These are phyloP conservation scores for Miniopterus natalensis DNA, from an alignment of 2,113 vertebrate genomes.

Conservation along the genomic window DNA sequence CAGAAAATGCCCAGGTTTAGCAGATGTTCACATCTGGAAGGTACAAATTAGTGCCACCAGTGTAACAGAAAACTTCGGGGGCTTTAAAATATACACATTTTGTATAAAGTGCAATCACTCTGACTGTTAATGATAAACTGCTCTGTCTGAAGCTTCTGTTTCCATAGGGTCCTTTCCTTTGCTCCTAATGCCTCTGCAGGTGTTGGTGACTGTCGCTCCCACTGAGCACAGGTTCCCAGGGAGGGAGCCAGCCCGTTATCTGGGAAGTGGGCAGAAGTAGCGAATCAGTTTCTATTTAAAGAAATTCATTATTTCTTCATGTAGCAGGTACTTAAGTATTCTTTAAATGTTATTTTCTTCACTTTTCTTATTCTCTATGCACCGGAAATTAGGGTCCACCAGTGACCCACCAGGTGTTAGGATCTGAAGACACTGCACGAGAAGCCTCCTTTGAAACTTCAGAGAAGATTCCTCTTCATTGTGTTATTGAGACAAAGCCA, in stretches of 20 bases:
- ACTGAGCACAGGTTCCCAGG: not conserved
- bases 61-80: constrained; percentile 36
- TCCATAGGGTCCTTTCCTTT: not conserved
- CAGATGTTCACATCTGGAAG: constrained; percentile 1
- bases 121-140: not conserved
- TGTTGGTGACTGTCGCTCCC: not conserved
- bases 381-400: not conserved
- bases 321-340: not conserved
- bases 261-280: not conserved
- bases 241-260: not conserved
- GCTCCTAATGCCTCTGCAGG: constrained; percentile 24
- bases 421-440: not conserved
- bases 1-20: not conserved
- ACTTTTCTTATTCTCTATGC: not conserved
- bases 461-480: not conserved
- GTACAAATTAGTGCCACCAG: constrained; percentile 30
- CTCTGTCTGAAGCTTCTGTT: not conserved
- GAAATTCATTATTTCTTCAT: constrained; percentile 18
- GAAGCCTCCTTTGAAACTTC: not conserved
- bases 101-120: constrained; percentile 5
- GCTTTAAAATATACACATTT: not conserved
- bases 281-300: constrained; percentile 19
- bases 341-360: not conserved
- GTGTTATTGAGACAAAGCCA: not conserved
- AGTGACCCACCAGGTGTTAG: not conserved